Base-by-base conservation (phyloP, 1,140 invertebrate species). In the Pseudobourletiella spinata region DNA sequence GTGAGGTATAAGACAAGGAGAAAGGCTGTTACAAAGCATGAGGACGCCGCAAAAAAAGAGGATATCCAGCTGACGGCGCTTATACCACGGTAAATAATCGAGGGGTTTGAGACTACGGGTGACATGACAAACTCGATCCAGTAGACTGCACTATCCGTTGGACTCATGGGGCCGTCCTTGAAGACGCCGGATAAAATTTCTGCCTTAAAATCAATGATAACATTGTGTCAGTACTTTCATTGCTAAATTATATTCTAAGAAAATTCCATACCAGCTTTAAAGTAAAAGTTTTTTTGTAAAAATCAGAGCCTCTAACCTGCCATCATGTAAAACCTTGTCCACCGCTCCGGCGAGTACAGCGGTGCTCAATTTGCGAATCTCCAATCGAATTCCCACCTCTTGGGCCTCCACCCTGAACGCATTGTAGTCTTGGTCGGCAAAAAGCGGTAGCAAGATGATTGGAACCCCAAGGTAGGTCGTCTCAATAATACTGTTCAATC, bases 381-480 rank as follows among this genome's bases (percentile, higher is more conserved):
- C 69, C n/a, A 70, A 3, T 46, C 35, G 18, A 14, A 70, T 24
- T 11, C 68, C 68, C 35, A 65, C 14, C 59, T 63, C 57, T 6
- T 57, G 52, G 14, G 51, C 55, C 44, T 64, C 20, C 18, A 64
- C 35, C 56, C 62, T 18, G 26, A 61, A 52, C 1, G 43, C 63
- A 48, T 64, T 64, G 32, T 55, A 59, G 25, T 64, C 63, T 48
- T 64, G 63, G 30, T 64, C 57, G 14, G 24, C 42, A 39, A 56
- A 56, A 3, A 56, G 29, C 2, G 52, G 52, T 8, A 56, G 8
- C 18, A 39, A 6, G 22, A 61, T 61, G 6, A 88, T 82, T 0
- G 88, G 88, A 0, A 87, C 84, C 8, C 84, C 87, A 70, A 87
- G 85, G 72, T 84, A 88, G 3, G 87, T 84, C 0, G 86, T 85